Evolutionary conservation across 2,888 invertebrate genomes (phyloP), one percentile per base, ranked within the genome.

Genomic region (Luffia ferchaultella): DNA sequence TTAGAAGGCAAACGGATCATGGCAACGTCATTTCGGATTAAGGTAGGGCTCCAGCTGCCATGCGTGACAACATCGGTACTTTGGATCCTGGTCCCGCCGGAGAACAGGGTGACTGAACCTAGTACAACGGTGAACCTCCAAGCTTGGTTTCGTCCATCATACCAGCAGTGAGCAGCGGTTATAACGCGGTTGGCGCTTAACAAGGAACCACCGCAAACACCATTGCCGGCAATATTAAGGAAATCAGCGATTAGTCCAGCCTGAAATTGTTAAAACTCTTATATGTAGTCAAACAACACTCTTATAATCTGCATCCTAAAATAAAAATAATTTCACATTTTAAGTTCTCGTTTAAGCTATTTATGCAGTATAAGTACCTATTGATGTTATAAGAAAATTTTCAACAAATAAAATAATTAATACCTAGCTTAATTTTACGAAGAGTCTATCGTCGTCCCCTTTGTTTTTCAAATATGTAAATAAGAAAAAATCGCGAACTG

Each of bases 151-250:
- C 17, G 3, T 0, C 62, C 62, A 20, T 62, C 62, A 47, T 18
- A 20, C 52, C 58, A 61, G 52, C 64, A 64, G 54, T 64, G 64
- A 43, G 64, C 64, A 2, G 64, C 63, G 1, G 62, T 64, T n/a
- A 60, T 0, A 0, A 58, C 48, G n/a, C 55, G 52, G 2, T 41
- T 48, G 41, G 20, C 42, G 19, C 52, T 53, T 30, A 62, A 20
- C 16, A 62, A 50, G 1, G 57, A 52, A 9, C 53, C 61, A 2
- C 52, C 52, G 49, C 54, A 52, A n/a, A 51, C 45, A 1, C 41
- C 53, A 20, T 54, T 46, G 2, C 56, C 55, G 17, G 20, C 42
- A 15, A 54, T 52, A 15, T 58, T 60, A 3, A 53, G 17, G 7
- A 62, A 51, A 18, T 59, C 55, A 20, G 56, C 53, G 45, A 62